Conservation (phyloP, 2,888 invertebrate species). For the Cheiracanthium punctorium region DNA sequence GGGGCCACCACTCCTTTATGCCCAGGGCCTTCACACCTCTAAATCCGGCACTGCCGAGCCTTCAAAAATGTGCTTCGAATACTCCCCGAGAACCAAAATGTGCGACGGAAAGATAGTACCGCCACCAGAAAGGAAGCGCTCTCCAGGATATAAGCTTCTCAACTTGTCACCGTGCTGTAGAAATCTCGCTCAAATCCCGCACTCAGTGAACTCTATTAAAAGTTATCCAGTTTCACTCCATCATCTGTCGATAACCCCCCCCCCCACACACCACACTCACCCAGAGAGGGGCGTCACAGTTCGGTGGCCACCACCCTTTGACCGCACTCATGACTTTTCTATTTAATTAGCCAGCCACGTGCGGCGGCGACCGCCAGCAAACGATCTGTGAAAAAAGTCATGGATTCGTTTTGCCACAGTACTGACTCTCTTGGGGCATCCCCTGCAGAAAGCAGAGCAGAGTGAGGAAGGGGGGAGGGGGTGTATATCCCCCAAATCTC, state of each 20-base stretch:
- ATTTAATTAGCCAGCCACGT: slow-evolving; percentile 49
- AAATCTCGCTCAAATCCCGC: neutral
- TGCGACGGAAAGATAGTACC: too few species aligned
- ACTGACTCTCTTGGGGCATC: neutral
- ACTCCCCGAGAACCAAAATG: too few species aligned
- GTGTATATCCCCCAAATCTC: neutral
- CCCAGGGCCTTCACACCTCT: too few species aligned
- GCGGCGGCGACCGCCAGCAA: slow-evolving; percentile 11
- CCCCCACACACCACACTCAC: too few species aligned
- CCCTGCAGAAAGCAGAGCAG: neutral
- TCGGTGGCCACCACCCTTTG: slow-evolving; percentile 14
- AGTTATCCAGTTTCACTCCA: neutral
- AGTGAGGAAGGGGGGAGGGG: neutral
- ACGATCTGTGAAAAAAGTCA: slow-evolving; percentile 6
- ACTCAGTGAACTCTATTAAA: neutral
- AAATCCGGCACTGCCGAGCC: too few species aligned
- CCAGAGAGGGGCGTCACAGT: neutral
- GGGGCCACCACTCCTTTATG: too few species aligned
- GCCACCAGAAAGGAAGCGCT: too few species aligned
- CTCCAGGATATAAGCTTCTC: too few species aligned
- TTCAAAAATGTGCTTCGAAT: too few species aligned
- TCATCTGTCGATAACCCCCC: too few species aligned
- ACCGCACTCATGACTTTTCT: slow-evolving; percentile 21
- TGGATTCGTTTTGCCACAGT: neutral
- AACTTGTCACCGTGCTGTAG: too few species aligned